phyloP scores from a whole-genome alignment of 2,888 invertebrate species.

The Terebella lapidaria region DNA sequence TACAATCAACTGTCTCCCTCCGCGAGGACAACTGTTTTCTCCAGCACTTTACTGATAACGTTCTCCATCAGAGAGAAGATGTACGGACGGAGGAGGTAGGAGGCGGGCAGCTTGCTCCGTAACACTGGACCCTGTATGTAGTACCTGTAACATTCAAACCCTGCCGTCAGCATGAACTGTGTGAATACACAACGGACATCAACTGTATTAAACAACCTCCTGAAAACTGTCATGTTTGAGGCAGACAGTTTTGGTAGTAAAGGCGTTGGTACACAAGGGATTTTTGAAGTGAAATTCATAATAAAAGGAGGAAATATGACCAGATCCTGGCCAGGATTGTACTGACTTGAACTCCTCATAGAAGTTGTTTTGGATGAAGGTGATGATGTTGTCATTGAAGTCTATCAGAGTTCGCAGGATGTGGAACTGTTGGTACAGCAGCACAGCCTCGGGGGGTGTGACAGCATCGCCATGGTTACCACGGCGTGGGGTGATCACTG shows the following conservation, averaged over 20 bases:
- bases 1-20: too few relatives aligned
- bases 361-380: neutral
- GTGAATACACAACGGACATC: neutral
- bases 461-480: slow-evolving; percentile 33
- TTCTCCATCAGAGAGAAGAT: neutral
- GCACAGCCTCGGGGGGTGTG: slow-evolving; percentile 37
- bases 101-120: neutral
- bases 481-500: neutral
- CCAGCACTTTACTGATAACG: neutral
- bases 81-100: neutral
- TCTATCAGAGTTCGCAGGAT: slow-evolving; percentile 39
- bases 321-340: too few relatives aligned
- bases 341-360: neutral
- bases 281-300: too few relatives aligned
- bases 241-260: too few relatives aligned
- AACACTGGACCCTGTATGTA: neutral
- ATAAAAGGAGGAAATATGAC: too few relatives aligned
- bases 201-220: too few relatives aligned
- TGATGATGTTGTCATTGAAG: slow-evolving; percentile 26
- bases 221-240: too few relatives aligned
- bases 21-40: too few relatives aligned
- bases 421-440: slow-evolving; percentile 42
- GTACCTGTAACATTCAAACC: neutral
- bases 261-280: too few relatives aligned
- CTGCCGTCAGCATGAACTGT: neutral